Evolutionary conservation across 2,888 invertebrate species (phyloP), one percentile per base, ranked within the genome.

Genomic region (Xestia ashworthii): DNA sequence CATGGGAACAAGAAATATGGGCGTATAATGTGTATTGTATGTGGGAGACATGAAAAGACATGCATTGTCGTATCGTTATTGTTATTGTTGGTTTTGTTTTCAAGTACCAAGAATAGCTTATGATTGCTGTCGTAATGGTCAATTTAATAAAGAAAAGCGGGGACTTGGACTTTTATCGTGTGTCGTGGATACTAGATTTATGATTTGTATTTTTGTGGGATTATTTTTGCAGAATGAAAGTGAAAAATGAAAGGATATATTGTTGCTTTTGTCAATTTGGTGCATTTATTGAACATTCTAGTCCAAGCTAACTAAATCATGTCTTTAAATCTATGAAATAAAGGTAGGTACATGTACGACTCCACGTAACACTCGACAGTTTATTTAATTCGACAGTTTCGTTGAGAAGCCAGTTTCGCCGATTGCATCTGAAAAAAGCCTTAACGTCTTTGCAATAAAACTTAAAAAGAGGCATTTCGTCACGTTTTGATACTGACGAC

Each of bases 1-100:
- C 86, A 76, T 86, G 88, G 69, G 89, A 89, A 90, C 83, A 87
- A 88, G 89, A 81, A 87, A 79, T 83, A 84, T 74, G 81, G 81
- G 71, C 64, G 84, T 79, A 66, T 76, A 79, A 83, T 76, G 73
- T 84, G 80, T 74, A 58, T 84, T 70, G 74, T 81, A 65, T 87
- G 72, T 74, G 71, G 76, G 80, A 81, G 87, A 83, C 81, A 73
- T 62, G 53, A 74, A 85, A 83, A 83, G 83, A 74, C 79, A 82
- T 68, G 84, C 68, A 80, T 84, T 80, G 78, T 48, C 46, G 64
- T n/a, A n/a, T 46, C 25, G 53, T 12, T 58, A 78, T 74, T 78
- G 80, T 82, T 67, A 74, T 78, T 74, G 78, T 81, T 71, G 53
- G 78, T 70, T 86, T 81, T 86, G 84, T 81, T 79, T 78, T 12